phyloP scores from a whole-genome alignment of 2,888 invertebrate species.

The Caprella mutica region DNA sequence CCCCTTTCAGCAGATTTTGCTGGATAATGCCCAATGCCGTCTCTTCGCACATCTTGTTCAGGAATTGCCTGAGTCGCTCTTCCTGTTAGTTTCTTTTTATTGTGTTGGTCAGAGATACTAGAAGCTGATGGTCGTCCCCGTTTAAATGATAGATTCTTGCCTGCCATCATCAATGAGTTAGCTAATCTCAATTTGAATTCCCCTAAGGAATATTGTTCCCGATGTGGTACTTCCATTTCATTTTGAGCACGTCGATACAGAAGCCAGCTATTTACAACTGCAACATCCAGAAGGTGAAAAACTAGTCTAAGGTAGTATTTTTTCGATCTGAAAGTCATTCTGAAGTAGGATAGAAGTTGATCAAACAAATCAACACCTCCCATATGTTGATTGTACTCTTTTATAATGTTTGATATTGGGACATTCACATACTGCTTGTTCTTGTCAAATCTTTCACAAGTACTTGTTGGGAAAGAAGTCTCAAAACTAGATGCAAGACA shows the following conservation, averaged over 20 bases:
- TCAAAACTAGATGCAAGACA: conserved; percentile 5
- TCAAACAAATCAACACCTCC: conserved; percentile 14
- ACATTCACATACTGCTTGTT: conserved; percentile 12
- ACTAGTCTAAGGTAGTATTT: too few relatives aligned
- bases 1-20: too few relatives aligned
- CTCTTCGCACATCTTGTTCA: too few relatives aligned
- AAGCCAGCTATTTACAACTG: conserved; percentile 9
- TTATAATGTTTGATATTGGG: conserved; percentile 11
- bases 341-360: conserved; percentile 10
- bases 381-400: conserved; percentile 11
- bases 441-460: conserved; percentile 14
- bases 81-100: too few relatives aligned
- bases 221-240: background rate
- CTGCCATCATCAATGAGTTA: too few relatives aligned
- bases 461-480: conserved; percentile 2
- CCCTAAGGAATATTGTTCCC: too few relatives aligned
- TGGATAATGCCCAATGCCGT: too few relatives aligned
- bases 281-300: conserved; percentile 9
- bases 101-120: too few relatives aligned
- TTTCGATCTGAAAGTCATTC: conserved; percentile 13
- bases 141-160: too few relatives aligned
- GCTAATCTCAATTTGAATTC: too few relatives aligned
- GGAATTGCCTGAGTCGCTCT: too few relatives aligned
- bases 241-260: background rate
- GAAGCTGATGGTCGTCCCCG: too few relatives aligned